Percentiles rank a stretch among this genome's conserved stretches.
Evolutionary conservation across 2,888 invertebrate genomes (phyloP).

Genomic region (Monopis laevigella): DNA sequence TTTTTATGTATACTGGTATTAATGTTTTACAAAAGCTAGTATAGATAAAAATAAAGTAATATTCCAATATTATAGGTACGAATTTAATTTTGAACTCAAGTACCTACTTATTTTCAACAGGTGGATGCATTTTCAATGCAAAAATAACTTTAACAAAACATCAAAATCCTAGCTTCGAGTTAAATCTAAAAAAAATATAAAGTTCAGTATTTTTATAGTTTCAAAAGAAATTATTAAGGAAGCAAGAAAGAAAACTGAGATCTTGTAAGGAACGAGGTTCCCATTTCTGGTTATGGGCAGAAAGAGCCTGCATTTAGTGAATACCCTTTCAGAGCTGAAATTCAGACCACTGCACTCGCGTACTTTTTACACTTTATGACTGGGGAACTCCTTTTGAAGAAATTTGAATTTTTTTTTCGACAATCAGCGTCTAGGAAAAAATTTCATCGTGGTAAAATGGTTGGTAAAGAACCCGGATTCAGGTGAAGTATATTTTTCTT

Average conservation of each 20-base stretch:
- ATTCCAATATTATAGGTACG: no score
- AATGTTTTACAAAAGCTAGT: no score
- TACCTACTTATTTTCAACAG: no score
- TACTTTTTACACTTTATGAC: slow-evolving; percentile 49
- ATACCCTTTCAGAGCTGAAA: slow-evolving; percentile 56
- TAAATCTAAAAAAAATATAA: slow-evolving; percentile 1
- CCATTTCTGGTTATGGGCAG: slow-evolving; percentile 43
- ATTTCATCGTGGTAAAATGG: slow-evolving; percentile 10
- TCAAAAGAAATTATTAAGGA: slow-evolving; percentile 12
- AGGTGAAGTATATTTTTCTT: no score
- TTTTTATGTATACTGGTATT: no score
- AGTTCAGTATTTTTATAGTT: slow-evolving; percentile 1
- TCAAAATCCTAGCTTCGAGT: no score
- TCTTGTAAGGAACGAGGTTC: slow-evolving; percentile 53
- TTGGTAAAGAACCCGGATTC: background rate
- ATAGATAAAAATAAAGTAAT: no score
- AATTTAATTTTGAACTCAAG: no score
- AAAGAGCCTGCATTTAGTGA: slow-evolving; percentile 58
- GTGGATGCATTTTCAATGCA: no score
- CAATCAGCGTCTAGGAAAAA: slow-evolving; percentile 29
- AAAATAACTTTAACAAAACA: no score
- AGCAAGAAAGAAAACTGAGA: slow-evolving; percentile 17
- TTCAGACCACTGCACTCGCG: slow-evolving; percentile 46
- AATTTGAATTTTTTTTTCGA: slow-evolving; percentile 47
- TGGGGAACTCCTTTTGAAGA: slow-evolving; percentile 51